Base-by-base conservation (phyloP, 2,888 invertebrate genomes). In the Kryphioiulus occultus region DNA sequence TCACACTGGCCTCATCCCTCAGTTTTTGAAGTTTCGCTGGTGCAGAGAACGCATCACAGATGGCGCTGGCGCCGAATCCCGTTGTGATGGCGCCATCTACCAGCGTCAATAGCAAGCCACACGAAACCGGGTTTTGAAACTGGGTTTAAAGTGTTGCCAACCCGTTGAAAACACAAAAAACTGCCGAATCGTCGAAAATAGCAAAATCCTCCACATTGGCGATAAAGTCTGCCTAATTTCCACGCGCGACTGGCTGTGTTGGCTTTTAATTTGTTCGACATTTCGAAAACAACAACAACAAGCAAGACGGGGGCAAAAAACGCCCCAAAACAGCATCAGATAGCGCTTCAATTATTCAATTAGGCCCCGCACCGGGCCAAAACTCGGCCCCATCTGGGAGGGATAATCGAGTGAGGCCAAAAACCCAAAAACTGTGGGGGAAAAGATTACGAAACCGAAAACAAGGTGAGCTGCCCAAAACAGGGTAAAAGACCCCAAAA, bases 401-500 rank as follows among this genome's bases (percentile, higher is more conserved):
- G n/a, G 15, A n/a, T 53, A 53, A 53, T 26, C 68, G n/a, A 68
- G 10, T 10, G 12, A 68, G 26, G 26, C 12, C 9, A 68, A 68
- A 68, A 68, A 68, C 9, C 68, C n/a, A n/a, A n/a, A n/a, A n/a
- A 10, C 26, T n/a, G 68, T 2, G 26, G 10, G 68, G 26, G 68
- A 10, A 22, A 68, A 68, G 68, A 68, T 68, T 68, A 22, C 59
- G 17, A n/a, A 59, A 59, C n/a, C 12, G 26, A 68, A 68, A 68
- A 68, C 68, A 26, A 68, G 68, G 68, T 68, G n/a, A 68, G 68
- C n/a, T 26, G 68, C 68, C 68, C 68, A 68, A 68, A 68, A 68
- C 26, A 68, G 68, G 68, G 68, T 26, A 4, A 22, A 22, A 59
- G 68, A 26, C n/a, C 10, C 26, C 68, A n/a, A n/a, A n/a, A n/a